phyloP scores from a whole-genome alignment of 2,113 vertebrate genomes.

The Clupea harengus region DNA sequence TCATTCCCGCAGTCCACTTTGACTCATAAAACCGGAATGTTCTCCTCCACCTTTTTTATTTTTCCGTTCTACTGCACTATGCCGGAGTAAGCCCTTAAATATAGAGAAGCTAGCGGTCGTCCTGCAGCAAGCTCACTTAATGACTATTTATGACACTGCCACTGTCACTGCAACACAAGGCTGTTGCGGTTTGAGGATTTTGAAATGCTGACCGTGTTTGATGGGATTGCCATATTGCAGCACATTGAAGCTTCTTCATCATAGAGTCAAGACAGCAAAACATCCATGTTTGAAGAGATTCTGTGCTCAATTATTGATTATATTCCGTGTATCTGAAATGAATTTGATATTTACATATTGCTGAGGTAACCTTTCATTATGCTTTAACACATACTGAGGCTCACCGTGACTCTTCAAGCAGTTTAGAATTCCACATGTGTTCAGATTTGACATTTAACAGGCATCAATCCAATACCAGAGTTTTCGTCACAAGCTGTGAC shows the following conservation, averaged over 20 bases:
- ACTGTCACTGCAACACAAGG: neutral
- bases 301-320: neutral
- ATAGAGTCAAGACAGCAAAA: neutral
- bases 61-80: neutral
- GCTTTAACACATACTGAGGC: neutral
- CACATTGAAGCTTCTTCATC: neutral
- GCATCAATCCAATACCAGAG: neutral
- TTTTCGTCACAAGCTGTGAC: neutral
- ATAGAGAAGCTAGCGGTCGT: neutral
- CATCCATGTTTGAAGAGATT: neutral
- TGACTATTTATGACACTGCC: neutral
- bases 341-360: conserved; percentile 12
- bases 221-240: neutral
- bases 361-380: neutral
- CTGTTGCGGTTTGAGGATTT: neutral
- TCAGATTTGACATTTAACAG: neutral
- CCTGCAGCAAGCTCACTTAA: neutral
- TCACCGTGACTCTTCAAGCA: neutral
- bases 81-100: neutral
- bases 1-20: conserved; percentile 32
- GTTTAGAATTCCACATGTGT: neutral
- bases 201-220: neutral
- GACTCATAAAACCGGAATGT: conserved; percentile 16
- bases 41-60: conserved; percentile 6
- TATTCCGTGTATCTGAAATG: neutral